Percentiles rank a stretch among this genome's conserved stretches.
Evolutionary conservation across 2,888 invertebrate genomes (phyloP).

Genomic region (Erebia palarica): DNA sequence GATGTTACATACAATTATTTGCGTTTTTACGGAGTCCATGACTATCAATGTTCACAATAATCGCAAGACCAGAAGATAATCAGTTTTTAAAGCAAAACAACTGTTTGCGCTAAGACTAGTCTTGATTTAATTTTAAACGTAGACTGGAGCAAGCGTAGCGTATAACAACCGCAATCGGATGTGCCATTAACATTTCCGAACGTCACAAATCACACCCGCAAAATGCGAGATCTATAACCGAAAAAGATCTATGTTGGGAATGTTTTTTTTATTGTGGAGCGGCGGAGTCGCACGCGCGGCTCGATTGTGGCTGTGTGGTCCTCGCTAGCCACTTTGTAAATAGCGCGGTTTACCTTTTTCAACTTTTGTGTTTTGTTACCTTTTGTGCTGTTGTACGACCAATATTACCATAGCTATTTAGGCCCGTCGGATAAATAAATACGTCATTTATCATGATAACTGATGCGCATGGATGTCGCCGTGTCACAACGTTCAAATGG

Average conservation of each 20-base stretch:
- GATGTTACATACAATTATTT: conserved; percentile 54
- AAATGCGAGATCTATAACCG: conserved; percentile 80
- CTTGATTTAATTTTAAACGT: neutral
- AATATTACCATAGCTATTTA: conserved; percentile 83
- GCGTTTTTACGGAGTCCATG: conserved; percentile 57
- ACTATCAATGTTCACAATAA: conserved; percentile 9
- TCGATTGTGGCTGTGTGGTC: conserved; percentile 82
- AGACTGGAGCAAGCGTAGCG: neutral
- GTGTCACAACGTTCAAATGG: conserved; percentile 64
- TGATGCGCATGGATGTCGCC: conserved; percentile 74
- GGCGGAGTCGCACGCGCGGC: conserved; percentile 80
- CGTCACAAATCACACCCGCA: conserved; percentile 82
- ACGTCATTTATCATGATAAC: conserved; percentile 82
- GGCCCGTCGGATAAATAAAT: conserved; percentile 82
- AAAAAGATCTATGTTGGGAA: conserved; percentile 79
- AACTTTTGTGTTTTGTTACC: conserved; percentile 83
- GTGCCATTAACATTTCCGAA: conserved; percentile 79
- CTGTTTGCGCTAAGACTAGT: neutral
- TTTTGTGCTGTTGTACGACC: conserved; percentile 82
- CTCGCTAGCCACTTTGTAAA: conserved; percentile 83
- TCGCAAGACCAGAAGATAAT: neutral
- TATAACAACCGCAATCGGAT: conserved; percentile 50
- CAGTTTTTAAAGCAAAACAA: neutral
- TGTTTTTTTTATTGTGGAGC: conserved; percentile 70
- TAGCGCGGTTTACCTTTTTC: conserved; percentile 83